Evolutionary conservation across 2,888 invertebrate genomes (phyloP), one percentile per base, ranked within the genome.

Genomic region (Frankliniella fusca): DNA sequence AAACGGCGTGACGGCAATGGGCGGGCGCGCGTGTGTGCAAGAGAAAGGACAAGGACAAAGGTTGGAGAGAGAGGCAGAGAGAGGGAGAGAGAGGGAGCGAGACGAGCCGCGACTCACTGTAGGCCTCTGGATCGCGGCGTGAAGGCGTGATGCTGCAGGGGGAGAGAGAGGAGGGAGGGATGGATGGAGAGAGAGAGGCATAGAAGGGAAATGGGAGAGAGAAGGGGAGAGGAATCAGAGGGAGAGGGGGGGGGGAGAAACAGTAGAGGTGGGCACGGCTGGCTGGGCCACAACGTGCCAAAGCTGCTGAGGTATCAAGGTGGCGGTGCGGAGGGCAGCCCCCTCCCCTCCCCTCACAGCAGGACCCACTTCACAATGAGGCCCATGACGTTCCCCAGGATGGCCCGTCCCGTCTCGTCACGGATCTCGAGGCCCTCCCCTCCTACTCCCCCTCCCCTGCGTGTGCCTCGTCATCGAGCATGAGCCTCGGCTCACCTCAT

Each of bases 361-460:
- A 15, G 54, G 70, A 76, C 70, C 70, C 70, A 76, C 70, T 76
- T 76, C 70, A 76, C 70, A 76, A 76, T 76, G 70, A n/a, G 70
- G 70, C 70, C 70, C 70, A 70, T 70, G n/a, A 70, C n/a, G 70
- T 11, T 20, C 12, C 15, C 5, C 70, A n/a, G 65, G 20, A 54
- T n/a, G 70, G 70, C 23, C 15, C 15, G 54, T 12, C 54, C 54
- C 27, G 70, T 12, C 54, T 15, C 27, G 70, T 76, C 61, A 61
- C 61, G 61, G 61, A 61, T n/a, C 61, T 61, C 20, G 27, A 27
- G 27, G 70, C 70, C 65, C 20, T 11, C 2, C 8, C 70, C 7
- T 7, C 23, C 70, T 27, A 11, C 70, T 9, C 20, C 61, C 61
- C 20, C 61, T n/a, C 15, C 61, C 61, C 61, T 38, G n/a, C n/a